Evolutionary conservation across 92 coral and sea anemone species (phyloP), one percentile per base, ranked within the genome.

Genomic region (Parazoanthus atlanticus): DNA sequence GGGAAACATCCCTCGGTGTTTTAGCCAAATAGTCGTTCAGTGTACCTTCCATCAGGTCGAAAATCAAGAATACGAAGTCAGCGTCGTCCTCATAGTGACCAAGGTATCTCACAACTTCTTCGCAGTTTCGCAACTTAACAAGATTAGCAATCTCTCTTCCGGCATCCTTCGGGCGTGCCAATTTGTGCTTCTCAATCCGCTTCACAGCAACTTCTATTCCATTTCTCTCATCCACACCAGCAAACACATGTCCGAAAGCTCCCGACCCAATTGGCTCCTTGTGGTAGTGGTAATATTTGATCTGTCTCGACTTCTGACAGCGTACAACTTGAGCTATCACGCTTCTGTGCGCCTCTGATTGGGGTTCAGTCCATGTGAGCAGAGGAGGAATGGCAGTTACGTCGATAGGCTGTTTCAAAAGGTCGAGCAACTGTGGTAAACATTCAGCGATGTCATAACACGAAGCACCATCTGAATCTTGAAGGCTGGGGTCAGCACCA

Each of bases 151-250:
- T 81, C 49, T 49, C 85, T 31, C 85, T 65, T 54, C 71, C n/a
- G n/a, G n/a, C 36, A 33, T 56, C 71, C 21, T 81, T 43, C 15
- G 32, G 33, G 43, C n/a, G 85, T 19, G 23, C 38, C 21, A 52
- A 28, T 54, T 61, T 81, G 72, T 31, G 72, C 72, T 81, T 81
- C 26, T 56, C 85, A 65, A 81, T 30, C 34, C 74, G 73, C 85
- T 81, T 81, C 74, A 81, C 38, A 2, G 85, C 85, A 81, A 47
- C 34, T 84, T 84, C 88, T 69, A 29, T 84, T 7, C 88, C 88
- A 34, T 84, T 29, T 31, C 70, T 84, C 19, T 29, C 72, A 56
- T 81, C 71, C 19, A 81, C 71, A 56, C 72, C 85, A 52, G 71
- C 85, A 81, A 56, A 81, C 5, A 81, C 85, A 30, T 41, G 25